Conservation (phyloP, 2,113 vertebrate genomes). For the Gavia stellata region DNA sequence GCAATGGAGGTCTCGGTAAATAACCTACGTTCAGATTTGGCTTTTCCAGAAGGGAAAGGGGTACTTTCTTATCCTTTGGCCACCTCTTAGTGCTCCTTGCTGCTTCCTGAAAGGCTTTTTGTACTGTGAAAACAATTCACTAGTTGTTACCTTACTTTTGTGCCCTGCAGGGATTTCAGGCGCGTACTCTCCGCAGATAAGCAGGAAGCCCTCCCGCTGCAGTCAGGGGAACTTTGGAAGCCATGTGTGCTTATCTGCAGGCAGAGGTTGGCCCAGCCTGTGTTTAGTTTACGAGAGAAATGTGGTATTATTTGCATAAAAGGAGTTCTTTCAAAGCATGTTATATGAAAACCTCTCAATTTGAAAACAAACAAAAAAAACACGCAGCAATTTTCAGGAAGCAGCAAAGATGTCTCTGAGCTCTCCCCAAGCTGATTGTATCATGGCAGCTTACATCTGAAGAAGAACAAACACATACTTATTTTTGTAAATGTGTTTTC, state of each 20-base stretch:
- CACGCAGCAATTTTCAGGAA: conserved; percentile 9
- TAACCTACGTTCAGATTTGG: not conserved
- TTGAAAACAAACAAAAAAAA: conserved; percentile 14
- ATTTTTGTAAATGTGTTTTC: not conserved
- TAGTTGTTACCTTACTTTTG: conserved; percentile 34
- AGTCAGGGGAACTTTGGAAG: not conserved
- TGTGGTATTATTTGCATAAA: conserved; percentile 22
- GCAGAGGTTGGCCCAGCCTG: not conserved
- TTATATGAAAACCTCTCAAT: not conserved
- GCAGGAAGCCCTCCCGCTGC: not conserved
- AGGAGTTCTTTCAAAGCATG: not conserved
- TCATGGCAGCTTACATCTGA: not conserved
- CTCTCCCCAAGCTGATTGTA: not conserved
- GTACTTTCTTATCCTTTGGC: not conserved
- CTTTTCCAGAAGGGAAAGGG: not conserved
- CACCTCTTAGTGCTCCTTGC: not conserved
- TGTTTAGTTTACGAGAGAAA: not conserved
- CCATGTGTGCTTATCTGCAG: not conserved
- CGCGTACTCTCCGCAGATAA: not conserved
- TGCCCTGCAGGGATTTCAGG: not conserved
- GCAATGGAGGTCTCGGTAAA: conserved; percentile 21
- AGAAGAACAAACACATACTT: conserved; percentile 5
- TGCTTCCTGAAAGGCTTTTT: conserved; percentile 37
- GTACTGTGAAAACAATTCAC: conserved; percentile 28
- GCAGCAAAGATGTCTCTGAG: not conserved